Evolutionary conservation across 2,888 invertebrate species (phyloP), one percentile per base, ranked within the genome.

Genomic region (Hemistola chrysoprasaria): DNA sequence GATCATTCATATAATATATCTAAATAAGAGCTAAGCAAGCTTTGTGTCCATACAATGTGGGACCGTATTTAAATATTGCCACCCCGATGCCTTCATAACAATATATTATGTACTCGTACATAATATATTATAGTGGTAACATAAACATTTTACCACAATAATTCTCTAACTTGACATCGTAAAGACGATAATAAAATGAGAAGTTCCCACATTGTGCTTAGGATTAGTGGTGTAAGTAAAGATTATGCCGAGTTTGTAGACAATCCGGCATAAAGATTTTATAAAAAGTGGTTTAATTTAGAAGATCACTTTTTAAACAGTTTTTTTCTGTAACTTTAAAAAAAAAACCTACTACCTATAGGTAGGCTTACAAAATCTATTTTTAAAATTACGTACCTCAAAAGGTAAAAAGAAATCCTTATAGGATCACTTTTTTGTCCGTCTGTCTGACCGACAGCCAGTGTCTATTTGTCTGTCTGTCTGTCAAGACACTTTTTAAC

Each of bases 111-210:
- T n/a, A n/a, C n/a, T n/a, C n/a, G n/a, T n/a, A n/a, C n/a, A n/a
- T n/a, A n/a, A n/a, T n/a, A n/a, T 9, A 22, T n/a, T 9, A 22
- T 33, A 47, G 37, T 28, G 21, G 28, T 24, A 29, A 22, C 27
- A 43, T 47, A 46, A 50, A 50, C 40, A 49, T 57, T 61, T 51
- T 56, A 62, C 45, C 51, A 52, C 40, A 55, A 53, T 53, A 53
- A 53, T 50, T 53, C 48, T 53, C 48, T 33, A 53, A 50, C 50
- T 53, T 54, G 54, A 49, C 51, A 46, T 49, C 54, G 45, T 54
- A 54, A 54, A 54, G 34, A 34, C 42, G 43, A 51, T 51, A 45
- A 45, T 54, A 54, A 54, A 54, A 47, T 40, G 29, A 37, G 36
- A 32, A 47, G 11, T 31, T 38, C 32, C 31, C 26, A 32, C 39